Conservation (phyloP, 1,140 invertebrate species). For the Calosoma granatense region DNA sequence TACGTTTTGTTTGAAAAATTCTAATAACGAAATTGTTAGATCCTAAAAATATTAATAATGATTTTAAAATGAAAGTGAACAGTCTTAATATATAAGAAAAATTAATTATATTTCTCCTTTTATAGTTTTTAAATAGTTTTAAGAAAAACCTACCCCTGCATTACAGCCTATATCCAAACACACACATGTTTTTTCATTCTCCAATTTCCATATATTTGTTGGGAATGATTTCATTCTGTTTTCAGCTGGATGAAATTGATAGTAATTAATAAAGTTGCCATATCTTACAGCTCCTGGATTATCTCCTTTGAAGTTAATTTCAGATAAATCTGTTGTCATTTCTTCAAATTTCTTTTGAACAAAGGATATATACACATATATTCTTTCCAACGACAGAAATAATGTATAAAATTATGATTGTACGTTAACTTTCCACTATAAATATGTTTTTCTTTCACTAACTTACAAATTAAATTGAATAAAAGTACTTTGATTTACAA, state of each 20-base stretch:
- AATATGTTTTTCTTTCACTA: too few species aligned
- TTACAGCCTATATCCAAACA: conserved; percentile 73
- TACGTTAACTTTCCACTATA: too few species aligned
- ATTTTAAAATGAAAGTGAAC: conserved; percentile 6
- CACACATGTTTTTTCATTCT: conserved; percentile 35
- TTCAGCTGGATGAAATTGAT: conserved; percentile 61
- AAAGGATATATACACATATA: too few species aligned
- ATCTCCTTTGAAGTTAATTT: conserved; percentile 32
- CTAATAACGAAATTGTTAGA: conserved; percentile 47
- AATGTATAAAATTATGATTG: not conserved
- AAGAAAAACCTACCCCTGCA: conserved; percentile 45
- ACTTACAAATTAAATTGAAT: not conserved
- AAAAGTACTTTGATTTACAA: too few species aligned
- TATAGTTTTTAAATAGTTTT: conserved; percentile 13
- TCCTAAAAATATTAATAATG: conserved; percentile 33
- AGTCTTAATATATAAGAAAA: not conserved
- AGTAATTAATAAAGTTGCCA: conserved; percentile 83
- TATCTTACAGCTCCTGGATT: conserved; percentile 64
- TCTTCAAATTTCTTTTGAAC: too few species aligned
- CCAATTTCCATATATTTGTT: conserved; percentile 43
- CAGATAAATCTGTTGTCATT: not conserved
- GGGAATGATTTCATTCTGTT: conserved; percentile 55
- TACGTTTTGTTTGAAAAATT: conserved; percentile 40
- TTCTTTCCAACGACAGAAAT: too few species aligned
- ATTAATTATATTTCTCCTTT: conserved; percentile 12